A percentile compares a stretch with the other conserved stretches of the same genome.
Conservation (phyloP, 92 coral and sea anemone genomes). For the Zoanthus solanderi region DNA sequence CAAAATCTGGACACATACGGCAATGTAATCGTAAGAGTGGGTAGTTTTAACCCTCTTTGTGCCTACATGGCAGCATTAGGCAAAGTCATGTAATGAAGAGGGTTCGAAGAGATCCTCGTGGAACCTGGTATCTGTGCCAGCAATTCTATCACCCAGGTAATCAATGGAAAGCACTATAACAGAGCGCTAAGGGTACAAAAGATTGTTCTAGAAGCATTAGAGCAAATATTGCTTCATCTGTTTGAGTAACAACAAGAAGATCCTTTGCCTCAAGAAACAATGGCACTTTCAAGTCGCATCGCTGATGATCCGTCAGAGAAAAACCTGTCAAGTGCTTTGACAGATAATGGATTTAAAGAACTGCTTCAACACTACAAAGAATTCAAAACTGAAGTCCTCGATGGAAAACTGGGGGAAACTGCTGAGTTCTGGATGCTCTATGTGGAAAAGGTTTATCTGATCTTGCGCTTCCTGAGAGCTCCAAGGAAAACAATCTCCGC, state of each 20-base stretch:
- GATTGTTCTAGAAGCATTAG: constrained; percentile 40
- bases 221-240: constrained; percentile 23
- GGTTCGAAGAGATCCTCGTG: constrained; percentile 52
- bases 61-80: constrained; percentile 48
- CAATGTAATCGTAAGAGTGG: constrained; percentile 39
- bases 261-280: too few species aligned
- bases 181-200: constrained; percentile 44
- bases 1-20: constrained; percentile 30
- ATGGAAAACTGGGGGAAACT: too few species aligned
- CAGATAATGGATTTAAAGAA: too few species aligned
- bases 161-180: constrained; percentile 49
- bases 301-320: too few species aligned
- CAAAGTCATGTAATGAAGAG: constrained; percentile 50
- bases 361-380: too few species aligned
- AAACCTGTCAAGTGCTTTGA: too few species aligned
- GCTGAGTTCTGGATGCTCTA: too few species aligned
- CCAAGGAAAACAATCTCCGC: too few species aligned
- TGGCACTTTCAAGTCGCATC: too few species aligned
- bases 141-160: constrained; percentile 40
- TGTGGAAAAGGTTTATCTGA: too few species aligned
- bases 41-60: constrained; percentile 37
- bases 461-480: too few species aligned
- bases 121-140: constrained; percentile 52
- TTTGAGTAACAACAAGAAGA: neutral
- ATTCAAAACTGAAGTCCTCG: too few species aligned